Base-by-base conservation (phyloP, 2,797 vertebrate genomes). In the Acanthiza pusilla region DNA sequence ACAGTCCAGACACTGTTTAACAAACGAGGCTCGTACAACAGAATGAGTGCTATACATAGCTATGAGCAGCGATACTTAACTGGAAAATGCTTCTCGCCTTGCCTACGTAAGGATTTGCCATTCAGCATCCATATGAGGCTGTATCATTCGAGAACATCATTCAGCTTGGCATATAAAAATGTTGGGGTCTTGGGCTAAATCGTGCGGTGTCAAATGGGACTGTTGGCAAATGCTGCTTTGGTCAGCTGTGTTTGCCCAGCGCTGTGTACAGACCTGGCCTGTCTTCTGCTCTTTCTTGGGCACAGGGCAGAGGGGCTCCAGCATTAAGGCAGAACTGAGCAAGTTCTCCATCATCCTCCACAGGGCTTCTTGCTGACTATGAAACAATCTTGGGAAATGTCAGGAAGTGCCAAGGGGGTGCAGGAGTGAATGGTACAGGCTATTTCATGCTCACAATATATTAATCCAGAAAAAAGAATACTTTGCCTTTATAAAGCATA, bases 121-220 rank as follows among this genome's bases (percentile, higher is more conserved):
- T 70, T 76, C 53, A 85, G 34, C 30, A 36, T 74, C 57, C 68
- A 14, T 19, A 17, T 13, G 50, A 85, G 65, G 34, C 75, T 80
- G 45, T 11, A 36, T 34, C 30, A 78, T 71, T 71, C 42, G 36
- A 55, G 34, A 51, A 47, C 15, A 38, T 27, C 32, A 25, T n/a
- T 45, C 45, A 38, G 9, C 19, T 85, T 22, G 73, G 36, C 26
- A 43, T 18, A 53, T 13, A 50, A 67, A 61, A 80, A 78, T 66
- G 5, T 5, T 25, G 16, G 32, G 4, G 3, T 53, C 61, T 85
- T 9, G 1, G 36, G 32, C 22, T 80, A 79, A 70, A 63, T 27
- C 2, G 0, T 13, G 1, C 16, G 11, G 5, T 1, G 1, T n/a
- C 9, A 5, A 87, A 74, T 23, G 3, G 11, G 13, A 62, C 27